These are phyloP conservation scores for Drosophila miranda DNA, from an alignment of 1,140 invertebrate genomes.

Conservation along the genomic window DNA sequence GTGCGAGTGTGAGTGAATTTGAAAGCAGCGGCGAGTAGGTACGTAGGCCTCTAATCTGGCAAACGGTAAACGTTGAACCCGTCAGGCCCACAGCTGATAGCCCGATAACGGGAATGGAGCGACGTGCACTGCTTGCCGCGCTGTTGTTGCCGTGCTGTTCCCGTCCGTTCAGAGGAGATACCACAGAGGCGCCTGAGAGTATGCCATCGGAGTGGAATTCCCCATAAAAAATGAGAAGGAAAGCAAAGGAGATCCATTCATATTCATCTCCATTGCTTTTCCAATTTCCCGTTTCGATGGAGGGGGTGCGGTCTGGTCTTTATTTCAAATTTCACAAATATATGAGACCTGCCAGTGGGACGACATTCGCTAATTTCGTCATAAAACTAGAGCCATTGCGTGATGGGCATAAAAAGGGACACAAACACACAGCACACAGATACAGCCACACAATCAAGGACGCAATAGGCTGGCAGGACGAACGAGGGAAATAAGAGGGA, in stretches of 20 bases:
- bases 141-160: too few relatives aligned
- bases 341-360: slow-evolving; percentile 34
- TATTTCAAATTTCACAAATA: slow-evolving; percentile 53
- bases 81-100: slow-evolving; percentile 42
- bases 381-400: slow-evolving; percentile 77
- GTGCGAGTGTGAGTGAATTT: neutral
- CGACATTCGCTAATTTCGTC: slow-evolving; percentile 68
- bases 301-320: too few relatives aligned
- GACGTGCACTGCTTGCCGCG: too few relatives aligned
- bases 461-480: slow-evolving; percentile 45
- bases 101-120: slow-evolving; percentile 17
- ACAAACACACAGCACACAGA: slow-evolving; percentile 27
- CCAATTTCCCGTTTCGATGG: slow-evolving; percentile 26
- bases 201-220: slow-evolving; percentile 9
- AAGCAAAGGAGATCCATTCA: slow-evolving; percentile 26
- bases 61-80: slow-evolving; percentile 33
- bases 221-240: neutral
- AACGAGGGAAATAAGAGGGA: slow-evolving; percentile 15
- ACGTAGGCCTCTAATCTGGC: slow-evolving; percentile 31
- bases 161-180: too few relatives aligned
- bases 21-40: neutral
- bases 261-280: slow-evolving; percentile 41
- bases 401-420: slow-evolving; percentile 63
- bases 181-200: slow-evolving; percentile 24
- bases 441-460: slow-evolving; percentile 14